Percentiles rank a stretch among this genome's conserved stretches.
phyloP scores from a whole-genome alignment of 2,888 invertebrate genomes.

The Eugnorisma glareosa region DNA sequence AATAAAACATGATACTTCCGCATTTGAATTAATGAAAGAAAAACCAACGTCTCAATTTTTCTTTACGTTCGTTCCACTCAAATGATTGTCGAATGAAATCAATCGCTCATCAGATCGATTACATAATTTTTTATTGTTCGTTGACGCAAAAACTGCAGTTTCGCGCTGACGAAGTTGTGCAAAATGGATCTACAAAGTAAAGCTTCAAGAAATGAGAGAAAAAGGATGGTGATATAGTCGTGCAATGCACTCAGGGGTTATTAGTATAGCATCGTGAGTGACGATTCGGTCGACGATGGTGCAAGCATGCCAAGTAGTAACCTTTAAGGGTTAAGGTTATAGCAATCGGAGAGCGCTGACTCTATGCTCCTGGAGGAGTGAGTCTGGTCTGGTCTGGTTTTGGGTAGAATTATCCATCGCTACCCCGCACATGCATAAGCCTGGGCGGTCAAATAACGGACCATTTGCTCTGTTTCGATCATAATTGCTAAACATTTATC shows the following conservation, averaged over 20 bases:
- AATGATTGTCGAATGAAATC: slow-evolving; percentile 34
- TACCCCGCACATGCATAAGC: neutral
- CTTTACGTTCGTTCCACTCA: slow-evolving; percentile 40
- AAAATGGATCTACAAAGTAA: neutral
- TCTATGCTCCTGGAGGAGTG: neutral
- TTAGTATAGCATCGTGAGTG: neutral
- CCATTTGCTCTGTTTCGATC: neutral
- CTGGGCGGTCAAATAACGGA: neutral
- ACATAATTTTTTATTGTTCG: slow-evolving; percentile 28
- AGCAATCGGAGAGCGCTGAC: neutral
- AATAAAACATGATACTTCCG: slow-evolving; percentile 41
- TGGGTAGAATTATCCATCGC: neutral
- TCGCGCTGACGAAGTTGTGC: slow-evolving; percentile 10
- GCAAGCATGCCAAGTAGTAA: slow-evolving; percentile 1
- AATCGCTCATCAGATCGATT: slow-evolving; percentile 45
- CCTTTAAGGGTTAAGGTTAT: neutral
- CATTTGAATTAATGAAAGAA: slow-evolving; percentile 10
- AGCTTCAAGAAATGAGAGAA: neutral
- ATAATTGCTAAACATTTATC: slow-evolving; percentile 26
- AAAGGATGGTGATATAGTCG: neutral
- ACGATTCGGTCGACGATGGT: neutral
- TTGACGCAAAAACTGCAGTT: slow-evolving; percentile 24
- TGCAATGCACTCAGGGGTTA: neutral
- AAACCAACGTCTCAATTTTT: slow-evolving; percentile 20
- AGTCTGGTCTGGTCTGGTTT: no score